A percentile compares a stretch with the other conserved stretches of the same genome.
These are phyloP conservation scores for Percina caprodes DNA, from an alignment of 2,113 vertebrate species.

Conservation along the genomic window DNA sequence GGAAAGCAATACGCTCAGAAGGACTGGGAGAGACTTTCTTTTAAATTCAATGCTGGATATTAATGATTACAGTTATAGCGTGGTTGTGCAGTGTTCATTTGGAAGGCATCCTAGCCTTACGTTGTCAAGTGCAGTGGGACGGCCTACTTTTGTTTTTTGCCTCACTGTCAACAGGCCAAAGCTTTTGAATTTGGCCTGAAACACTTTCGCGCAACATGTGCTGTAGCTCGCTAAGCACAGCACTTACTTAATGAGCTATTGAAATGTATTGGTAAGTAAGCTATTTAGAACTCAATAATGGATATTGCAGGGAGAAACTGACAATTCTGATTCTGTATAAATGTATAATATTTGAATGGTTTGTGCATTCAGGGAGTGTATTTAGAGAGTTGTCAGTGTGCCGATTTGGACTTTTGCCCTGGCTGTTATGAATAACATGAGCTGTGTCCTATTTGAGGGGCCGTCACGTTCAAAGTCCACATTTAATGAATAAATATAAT, in stretches of 20 bases:
- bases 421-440: conserved; percentile 28
- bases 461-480: neutral
- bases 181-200: conserved; percentile 35
- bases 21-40: conserved; percentile 46
- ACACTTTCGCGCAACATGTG: conserved; percentile 23
- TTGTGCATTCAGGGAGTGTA: conserved; percentile 67
- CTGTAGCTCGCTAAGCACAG: conserved; percentile 17
- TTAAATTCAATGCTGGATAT: conserved; percentile 61
- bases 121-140: neutral
- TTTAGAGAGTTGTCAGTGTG: conserved; percentile 38
- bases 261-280: conserved; percentile 40
- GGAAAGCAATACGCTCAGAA: conserved; percentile 27
- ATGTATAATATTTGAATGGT: conserved; percentile 81
- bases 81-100: conserved; percentile 52
- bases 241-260: conserved; percentile 23
- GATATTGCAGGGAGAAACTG: conserved; percentile 20
- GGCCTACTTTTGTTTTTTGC: conserved; percentile 4
- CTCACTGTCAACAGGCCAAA: conserved; percentile 34
- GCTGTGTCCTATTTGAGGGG: conserved; percentile 8
- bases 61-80: conserved; percentile 42
- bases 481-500: neutral
- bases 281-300: conserved; percentile 9
- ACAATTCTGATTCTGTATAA: conserved; percentile 66
- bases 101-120: conserved; percentile 33
- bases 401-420: conserved; percentile 42